phyloP scores from a whole-genome alignment of 2,888 invertebrate genomes.

The Orthosia incerta region DNA sequence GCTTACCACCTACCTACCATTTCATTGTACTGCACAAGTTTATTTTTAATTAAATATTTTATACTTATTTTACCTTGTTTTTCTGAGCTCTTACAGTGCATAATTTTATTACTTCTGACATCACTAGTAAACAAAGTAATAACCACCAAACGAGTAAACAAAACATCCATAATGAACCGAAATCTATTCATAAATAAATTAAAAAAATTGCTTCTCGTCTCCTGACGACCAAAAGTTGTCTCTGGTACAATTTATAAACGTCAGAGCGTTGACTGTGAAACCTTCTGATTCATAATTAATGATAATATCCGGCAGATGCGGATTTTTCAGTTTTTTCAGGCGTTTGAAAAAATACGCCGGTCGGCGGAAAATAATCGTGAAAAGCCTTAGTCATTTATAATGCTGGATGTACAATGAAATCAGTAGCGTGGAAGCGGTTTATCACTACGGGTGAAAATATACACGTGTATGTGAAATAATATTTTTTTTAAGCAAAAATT shows the following conservation, averaged over 20 bases:
- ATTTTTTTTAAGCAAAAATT: background rate
- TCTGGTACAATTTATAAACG: slow-evolving; percentile 78
- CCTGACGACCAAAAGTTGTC: slow-evolving; percentile 64
- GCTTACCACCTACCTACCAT: too few relatives aligned
- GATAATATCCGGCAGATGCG: slow-evolving; percentile 88
- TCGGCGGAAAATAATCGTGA: slow-evolving; percentile 84
- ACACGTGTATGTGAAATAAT: background rate
- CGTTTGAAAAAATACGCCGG: slow-evolving; percentile 83
- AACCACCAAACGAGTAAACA: slow-evolving; percentile 20
- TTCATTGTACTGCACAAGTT: too few relatives aligned
- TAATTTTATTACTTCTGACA: too few relatives aligned
- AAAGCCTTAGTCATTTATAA: slow-evolving; percentile 85
- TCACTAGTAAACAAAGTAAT: slow-evolving; percentile 5
- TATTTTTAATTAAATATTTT: too few relatives aligned
- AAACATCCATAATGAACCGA: slow-evolving; percentile 37
- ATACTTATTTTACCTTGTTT: too few relatives aligned
- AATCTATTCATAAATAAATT: slow-evolving; percentile 62
- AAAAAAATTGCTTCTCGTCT: slow-evolving; percentile 45
- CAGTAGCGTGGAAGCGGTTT: slow-evolving; percentile 65
- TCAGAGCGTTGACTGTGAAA: slow-evolving; percentile 78
- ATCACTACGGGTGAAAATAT: slow-evolving; percentile 23
- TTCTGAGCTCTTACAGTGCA: too few relatives aligned
- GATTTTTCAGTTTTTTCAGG: slow-evolving; percentile 87
- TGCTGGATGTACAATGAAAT: slow-evolving; percentile 65
- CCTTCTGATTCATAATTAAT: slow-evolving; percentile 88